Base-by-base conservation (phyloP, 2,888 invertebrate species). In the Lasioglossum calceatum region DNA sequence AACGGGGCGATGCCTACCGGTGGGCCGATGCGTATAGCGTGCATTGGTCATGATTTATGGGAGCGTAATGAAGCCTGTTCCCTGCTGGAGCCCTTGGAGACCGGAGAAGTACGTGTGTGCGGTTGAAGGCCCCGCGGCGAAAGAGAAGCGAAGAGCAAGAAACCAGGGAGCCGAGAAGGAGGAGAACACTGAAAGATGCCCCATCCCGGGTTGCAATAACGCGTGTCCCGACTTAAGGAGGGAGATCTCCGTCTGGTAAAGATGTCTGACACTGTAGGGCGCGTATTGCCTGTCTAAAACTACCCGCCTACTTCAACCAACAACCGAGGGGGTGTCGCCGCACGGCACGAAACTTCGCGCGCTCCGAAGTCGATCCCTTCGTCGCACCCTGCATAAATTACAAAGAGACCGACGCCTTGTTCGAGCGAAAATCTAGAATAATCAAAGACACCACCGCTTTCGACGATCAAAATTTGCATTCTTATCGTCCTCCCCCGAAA, bases 61-160 rank as follows among this genome's bases (percentile, higher is more conserved):
- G 81, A 82, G 85, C 88, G 90, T 92, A 92, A 92, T 92, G 92
- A 92, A 92, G 92, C 92, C 85, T 88, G 92, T 88, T 91, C 91
- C 77, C 88, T 82, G 87, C 87, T 85, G 89, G 86, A 88, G 87
- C 79, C 87, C 85, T 85, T 85, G n/a, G 81, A 86, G 14, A 79
- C 78, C 75, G 82, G 71, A 81, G 71, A 73, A 77, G 84, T 44
- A 54, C 79, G 77, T 81, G 83, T 77, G 83, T 77, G 73, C 82
- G 81, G 79, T 67, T 50, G 81, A 81, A 87, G 82, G 76, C 71
- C 64, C 74, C 32, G 32, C 64, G 32, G 76, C 32, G 42, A 61
- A 32, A 73, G 79, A 77, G 23, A 39, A 44, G 39, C 70, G 10
- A 39, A 23, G 23, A 39, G 39, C 70, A 39, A 23, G 39, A 39